Evolutionary conservation across 2,113 vertebrate species (phyloP).

Genomic region (Acrocephalus arundinaceus): DNA sequence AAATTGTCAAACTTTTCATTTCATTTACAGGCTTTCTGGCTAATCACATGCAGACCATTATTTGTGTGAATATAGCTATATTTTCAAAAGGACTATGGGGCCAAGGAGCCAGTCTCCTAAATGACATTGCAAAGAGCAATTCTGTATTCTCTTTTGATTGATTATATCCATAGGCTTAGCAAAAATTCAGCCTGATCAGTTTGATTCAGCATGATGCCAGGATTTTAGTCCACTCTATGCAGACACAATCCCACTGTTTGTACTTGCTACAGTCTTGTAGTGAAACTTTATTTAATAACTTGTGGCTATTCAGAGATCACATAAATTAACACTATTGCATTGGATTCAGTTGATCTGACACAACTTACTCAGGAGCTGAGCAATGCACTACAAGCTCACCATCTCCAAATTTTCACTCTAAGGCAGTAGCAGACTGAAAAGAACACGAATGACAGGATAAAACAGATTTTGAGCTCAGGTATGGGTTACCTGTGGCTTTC

Average conservation of each 20-base stretch:
- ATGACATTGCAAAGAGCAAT: background rate
- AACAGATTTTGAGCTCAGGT: background rate
- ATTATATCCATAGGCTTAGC: background rate
- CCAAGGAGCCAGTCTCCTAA: background rate
- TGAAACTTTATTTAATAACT: background rate
- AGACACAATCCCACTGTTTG: background rate
- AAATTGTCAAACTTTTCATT: background rate
- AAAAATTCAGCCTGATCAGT: background rate
- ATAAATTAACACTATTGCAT: background rate
- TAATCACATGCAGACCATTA: background rate
- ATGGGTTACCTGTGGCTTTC: background rate
- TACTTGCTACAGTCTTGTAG: background rate
- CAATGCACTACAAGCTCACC: background rate
- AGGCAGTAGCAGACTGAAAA: background rate
- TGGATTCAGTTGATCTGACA: background rate
- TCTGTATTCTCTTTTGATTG: background rate
- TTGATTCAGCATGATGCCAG: background rate
- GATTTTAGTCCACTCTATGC: background rate
- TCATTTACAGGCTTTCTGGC: background rate
- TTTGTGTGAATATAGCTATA: background rate
- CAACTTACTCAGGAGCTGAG: background rate
- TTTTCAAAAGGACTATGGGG: background rate
- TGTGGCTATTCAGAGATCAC: background rate
- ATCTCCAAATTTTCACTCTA: background rate
- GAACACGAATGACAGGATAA: background rate